Evolutionary conservation across 2,113 vertebrate genomes (phyloP), one percentile per base, ranked within the genome.

Genomic region (Etheostoma cragini): DNA sequence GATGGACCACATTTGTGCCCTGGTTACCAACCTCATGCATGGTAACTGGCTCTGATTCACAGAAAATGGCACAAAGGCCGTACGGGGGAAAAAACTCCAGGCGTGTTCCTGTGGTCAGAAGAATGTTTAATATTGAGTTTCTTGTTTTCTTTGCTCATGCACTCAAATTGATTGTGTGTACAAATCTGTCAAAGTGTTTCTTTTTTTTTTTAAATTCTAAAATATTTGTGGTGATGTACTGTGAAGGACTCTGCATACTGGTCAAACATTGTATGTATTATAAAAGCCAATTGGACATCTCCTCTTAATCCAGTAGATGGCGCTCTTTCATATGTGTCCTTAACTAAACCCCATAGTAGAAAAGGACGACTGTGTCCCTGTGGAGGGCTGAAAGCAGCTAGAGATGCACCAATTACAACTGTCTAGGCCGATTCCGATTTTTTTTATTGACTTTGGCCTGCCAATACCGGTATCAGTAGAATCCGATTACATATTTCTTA

Each of bases 241-340:
- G 38, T 38, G 38, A 38, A 10, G 1, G 8, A 42, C 38, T 42
- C 38, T 11, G 38, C 38, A 42, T 42, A 42, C 38, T 42, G 38
- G 10, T 42, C 8, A 42, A 11, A 11, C 38, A 42, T 42, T 42
- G 38, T 42, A 42, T 42, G 38, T 42, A 42, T 42, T 50, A 47
- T 22, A 1, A 42, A 61, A 26, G 38, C 14, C 52, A 42, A 49
- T 26, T 42, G 67, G 33, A 15, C 1, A 0, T 45, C 53, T 47
- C 7, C 1, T 45, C 3, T 22, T 60, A 4, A 17, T 24, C 84
- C 91, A 83, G 56, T n/a, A 88, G 88, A 60, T 54, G 89, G 88
- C 85, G 30, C 49, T 38, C 0, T 50, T 82, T 52, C 5, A 56
- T 75, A 33, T 47, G 7, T 53, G 76, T 58, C 10, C 6, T 14